Evolutionary conservation across 2,797 vertebrate genomes (phyloP).

Genomic region (Pseudocheirus occidentalis): DNA sequence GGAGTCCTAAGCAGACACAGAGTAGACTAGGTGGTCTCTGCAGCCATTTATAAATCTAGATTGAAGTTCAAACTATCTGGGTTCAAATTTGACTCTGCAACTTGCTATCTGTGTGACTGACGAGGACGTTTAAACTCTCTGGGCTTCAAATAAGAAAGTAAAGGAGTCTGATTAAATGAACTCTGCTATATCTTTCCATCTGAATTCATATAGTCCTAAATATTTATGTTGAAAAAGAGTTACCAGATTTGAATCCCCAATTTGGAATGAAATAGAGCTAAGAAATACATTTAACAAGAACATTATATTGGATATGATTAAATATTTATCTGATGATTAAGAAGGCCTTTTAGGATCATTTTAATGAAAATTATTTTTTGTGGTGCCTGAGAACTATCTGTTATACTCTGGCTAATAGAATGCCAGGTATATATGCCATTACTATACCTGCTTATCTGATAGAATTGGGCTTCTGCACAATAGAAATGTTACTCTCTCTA

Average conservation of each 20-base stretch:
- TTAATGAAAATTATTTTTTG: background rate
- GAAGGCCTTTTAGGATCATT: background rate
- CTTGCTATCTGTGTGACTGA: background rate
- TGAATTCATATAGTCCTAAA: background rate
- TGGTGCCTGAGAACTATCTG: background rate
- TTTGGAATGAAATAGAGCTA: background rate
- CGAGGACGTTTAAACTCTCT: background rate
- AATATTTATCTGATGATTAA: background rate
- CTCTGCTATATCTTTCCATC: background rate
- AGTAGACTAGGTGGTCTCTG: background rate
- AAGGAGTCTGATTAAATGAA: background rate
- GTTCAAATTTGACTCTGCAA: background rate
- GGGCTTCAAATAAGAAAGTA: background rate
- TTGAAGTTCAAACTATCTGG: background rate
- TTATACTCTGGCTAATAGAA: background rate
- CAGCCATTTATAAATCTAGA: background rate
- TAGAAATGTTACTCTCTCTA: background rate
- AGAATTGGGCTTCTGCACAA: background rate
- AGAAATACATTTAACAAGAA: background rate
- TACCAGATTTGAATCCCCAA: background rate
- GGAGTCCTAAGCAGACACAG: background rate
- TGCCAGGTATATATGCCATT: background rate
- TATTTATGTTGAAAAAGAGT: background rate
- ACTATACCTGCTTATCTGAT: background rate
- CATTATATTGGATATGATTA: background rate